These are phyloP conservation scores for Tholera decimalis DNA, from an alignment of 2,888 invertebrate species.

Conservation along the genomic window DNA sequence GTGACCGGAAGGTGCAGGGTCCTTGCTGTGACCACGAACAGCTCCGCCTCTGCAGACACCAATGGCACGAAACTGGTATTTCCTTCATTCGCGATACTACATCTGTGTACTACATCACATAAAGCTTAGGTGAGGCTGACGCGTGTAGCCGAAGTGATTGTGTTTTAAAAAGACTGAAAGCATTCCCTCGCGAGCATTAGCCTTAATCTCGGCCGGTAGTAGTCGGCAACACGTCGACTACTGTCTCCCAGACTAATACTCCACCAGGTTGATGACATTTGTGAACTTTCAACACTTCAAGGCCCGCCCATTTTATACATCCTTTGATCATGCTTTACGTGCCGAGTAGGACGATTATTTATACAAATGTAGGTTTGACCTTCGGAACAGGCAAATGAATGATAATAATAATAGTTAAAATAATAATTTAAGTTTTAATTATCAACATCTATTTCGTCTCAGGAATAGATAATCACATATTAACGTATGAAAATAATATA, in stretches of 20 bases:
- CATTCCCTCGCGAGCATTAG: constrained; percentile 22
- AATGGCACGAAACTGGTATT: constrained; percentile 42
- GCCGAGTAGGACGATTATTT: neutral
- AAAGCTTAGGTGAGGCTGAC: neutral
- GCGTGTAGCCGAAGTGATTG: neutral
- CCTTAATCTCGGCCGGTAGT: constrained; percentile 35
- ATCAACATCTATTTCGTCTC: constrained; percentile 44
- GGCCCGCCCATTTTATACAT: neutral
- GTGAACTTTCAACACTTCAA: constrained; percentile 18
- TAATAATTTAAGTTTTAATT: constrained; percentile 47
- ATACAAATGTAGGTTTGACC: constrained; percentile 16
- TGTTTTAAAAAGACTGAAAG: constrained; percentile 19
- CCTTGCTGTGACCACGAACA: constrained; percentile 71
- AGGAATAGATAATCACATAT: constrained; percentile 45
- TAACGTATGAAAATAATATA: constrained; percentile 54
- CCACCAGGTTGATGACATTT: constrained; percentile 24
- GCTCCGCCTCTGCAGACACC: constrained; percentile 40
- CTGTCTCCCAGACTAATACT: neutral
- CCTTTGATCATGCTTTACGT: neutral
- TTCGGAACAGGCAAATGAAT: constrained; percentile 43
- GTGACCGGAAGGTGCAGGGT: constrained; percentile 79
- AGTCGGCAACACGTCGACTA: constrained; percentile 9
- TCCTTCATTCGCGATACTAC: constrained; percentile 39
- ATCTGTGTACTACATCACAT: constrained; percentile 2
- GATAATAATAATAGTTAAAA: constrained; percentile 36